Percentiles rank a stretch among this genome's conserved stretches.
Evolutionary conservation across 2,888 invertebrate species (phyloP).

Genomic region (Drosophila pseudotakahashii): DNA sequence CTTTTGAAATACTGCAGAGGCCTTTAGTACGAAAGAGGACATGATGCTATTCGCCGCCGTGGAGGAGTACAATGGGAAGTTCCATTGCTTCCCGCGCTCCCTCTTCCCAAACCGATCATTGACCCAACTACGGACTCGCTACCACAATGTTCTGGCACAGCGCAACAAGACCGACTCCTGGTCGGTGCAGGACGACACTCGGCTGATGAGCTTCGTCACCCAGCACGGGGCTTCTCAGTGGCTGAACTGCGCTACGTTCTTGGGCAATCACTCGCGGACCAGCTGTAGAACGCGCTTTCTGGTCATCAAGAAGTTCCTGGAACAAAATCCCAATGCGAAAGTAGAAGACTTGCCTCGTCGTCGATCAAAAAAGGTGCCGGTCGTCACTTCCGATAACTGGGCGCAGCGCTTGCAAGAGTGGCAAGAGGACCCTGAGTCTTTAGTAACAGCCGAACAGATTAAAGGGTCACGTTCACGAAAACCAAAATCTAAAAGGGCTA

Average conservation of each 20-base stretch:
- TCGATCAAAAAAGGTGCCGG: constrained; percentile 47
- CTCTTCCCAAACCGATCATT: constrained; percentile 87
- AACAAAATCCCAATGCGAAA: constrained; percentile 84
- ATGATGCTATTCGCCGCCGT: constrained; percentile 87
- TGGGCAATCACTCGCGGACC: constrained; percentile 86
- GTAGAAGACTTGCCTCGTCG: constrained; percentile 78
- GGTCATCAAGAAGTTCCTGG: constrained; percentile 86
- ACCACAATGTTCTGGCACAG: constrained; percentile 85
- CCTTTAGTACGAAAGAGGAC: constrained; percentile 89
- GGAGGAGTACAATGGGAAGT: constrained; percentile 87
- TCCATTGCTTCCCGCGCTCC: constrained; percentile 85
- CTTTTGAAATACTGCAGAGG: constrained; percentile 50
- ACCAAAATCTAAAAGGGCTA: not conserved
- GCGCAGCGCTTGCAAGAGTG: constrained; percentile 73
- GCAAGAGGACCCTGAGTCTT: constrained; percentile 49
- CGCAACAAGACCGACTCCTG: constrained; percentile 85
- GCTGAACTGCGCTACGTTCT: constrained; percentile 85
- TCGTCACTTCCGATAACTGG: constrained; percentile 80
- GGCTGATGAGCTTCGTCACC: constrained; percentile 86
- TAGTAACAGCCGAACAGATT: constrained; percentile 2
- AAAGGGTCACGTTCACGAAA: not conserved
- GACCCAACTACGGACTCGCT: constrained; percentile 87
- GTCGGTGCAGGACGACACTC: constrained; percentile 87
- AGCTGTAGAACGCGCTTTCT: constrained; percentile 87
- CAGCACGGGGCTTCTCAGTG: constrained; percentile 85